These are phyloP conservation scores for Ryuthela nishihirai DNA, from an alignment of 2,888 invertebrate genomes.

Conservation along the genomic window DNA sequence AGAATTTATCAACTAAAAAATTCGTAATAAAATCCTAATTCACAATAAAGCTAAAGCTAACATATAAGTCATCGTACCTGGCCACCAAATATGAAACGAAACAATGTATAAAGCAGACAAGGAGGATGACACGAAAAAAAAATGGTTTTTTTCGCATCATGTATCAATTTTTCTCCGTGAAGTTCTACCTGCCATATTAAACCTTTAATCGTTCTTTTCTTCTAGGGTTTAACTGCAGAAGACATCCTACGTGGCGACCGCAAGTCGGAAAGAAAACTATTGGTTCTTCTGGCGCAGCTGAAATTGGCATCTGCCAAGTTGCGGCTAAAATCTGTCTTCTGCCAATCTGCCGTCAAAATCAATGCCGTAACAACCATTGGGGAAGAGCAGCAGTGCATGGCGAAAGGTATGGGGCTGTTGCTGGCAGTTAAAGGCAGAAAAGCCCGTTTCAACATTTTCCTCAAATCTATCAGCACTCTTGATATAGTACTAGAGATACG, in stretches of 20 bases:
- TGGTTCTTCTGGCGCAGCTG: constrained; percentile 46
- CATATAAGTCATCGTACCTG: too few relatives aligned
- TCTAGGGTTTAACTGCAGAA: constrained; percentile 45
- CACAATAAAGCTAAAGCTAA: too few relatives aligned
- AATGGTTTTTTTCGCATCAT: too few relatives aligned
- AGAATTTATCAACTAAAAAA: too few relatives aligned
- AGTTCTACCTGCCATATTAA: background rate
- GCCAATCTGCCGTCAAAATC: background rate
- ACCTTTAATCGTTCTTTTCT: background rate
- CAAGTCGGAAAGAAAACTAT: constrained; percentile 45
- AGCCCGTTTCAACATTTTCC: constrained; percentile 47
- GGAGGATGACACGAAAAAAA: too few relatives aligned
- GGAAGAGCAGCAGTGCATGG: constrained; percentile 40
- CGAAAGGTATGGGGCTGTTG: constrained; percentile 48
- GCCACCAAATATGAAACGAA: too few relatives aligned
- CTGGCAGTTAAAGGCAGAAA: constrained; percentile 48
- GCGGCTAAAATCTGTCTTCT: constrained; percentile 13
- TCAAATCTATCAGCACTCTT: constrained; percentile 30
- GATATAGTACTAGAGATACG: constrained; percentile 45
- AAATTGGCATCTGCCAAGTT: constrained; percentile 44
- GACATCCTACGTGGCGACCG: constrained; percentile 47
- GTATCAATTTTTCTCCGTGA: too few relatives aligned
- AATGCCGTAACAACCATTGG: background rate
- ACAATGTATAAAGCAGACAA: too few relatives aligned
- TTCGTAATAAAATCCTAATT: too few relatives aligned